Percentiles rank a stretch among this genome's conserved stretches.
Evolutionary conservation across 23 tunicate genomes (phyloP).

Genomic region (Trididemnum nubilum): DNA sequence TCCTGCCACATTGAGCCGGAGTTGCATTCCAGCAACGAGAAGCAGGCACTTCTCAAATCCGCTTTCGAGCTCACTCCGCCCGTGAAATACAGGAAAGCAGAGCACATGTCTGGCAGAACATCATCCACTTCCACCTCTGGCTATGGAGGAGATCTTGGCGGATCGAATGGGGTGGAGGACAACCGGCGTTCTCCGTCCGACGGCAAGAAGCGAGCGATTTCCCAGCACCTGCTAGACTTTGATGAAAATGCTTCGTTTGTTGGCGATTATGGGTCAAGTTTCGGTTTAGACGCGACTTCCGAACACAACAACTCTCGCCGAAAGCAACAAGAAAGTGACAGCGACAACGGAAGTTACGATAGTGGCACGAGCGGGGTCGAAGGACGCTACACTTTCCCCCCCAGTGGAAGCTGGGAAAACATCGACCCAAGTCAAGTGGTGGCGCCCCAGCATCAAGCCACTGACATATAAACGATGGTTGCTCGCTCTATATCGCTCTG

Average conservation of each 20-base stretch:
- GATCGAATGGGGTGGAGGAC: not conserved
- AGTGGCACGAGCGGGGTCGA: conserved; percentile 40
- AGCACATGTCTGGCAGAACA: not conserved
- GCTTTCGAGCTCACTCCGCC: conserved; percentile 2
- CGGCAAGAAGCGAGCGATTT: conserved; percentile 56
- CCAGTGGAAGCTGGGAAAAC: conserved; percentile 44
- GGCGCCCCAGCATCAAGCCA: not conserved
- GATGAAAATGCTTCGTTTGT: conserved; percentile 84
- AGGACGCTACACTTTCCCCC: conserved; percentile 45
- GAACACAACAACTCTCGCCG: conserved; percentile 17
- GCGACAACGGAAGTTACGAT: conserved; percentile 28
- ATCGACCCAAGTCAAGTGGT: conserved; percentile 40
- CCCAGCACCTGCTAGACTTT: conserved; percentile 60
- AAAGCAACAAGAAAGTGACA: not conserved
- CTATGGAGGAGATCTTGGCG: conserved; percentile 41
- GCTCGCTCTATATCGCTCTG: too few relatives aligned
- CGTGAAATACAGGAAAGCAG: not conserved
- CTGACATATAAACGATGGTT: conserved; percentile 1
- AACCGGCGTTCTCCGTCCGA: conserved; percentile 24
- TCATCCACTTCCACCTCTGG: conserved; percentile 57
- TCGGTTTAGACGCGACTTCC: conserved; percentile 57
- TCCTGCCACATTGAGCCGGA: not conserved
- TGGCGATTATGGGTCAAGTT: conserved; percentile 76
- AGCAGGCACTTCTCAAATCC: conserved; percentile 21
- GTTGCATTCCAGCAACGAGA: not conserved